Evolutionary conservation across 2,113 vertebrate genomes (phyloP), one percentile per base, ranked within the genome.

Genomic region (Perca schrenkii): DNA sequence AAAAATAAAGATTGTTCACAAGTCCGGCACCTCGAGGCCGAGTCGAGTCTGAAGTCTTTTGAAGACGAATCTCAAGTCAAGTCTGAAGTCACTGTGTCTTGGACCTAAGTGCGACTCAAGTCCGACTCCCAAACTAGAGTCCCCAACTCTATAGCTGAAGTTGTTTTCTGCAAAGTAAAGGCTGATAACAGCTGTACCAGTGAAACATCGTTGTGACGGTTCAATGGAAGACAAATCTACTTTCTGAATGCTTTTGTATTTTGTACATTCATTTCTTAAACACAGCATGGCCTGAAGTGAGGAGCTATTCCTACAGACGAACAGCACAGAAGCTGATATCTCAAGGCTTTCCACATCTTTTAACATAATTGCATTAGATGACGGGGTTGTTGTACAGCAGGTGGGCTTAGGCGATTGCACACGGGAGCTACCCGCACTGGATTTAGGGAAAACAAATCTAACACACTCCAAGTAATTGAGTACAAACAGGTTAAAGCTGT

Each of bases 401-500:
- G 58, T 36, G 85, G 63, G 40, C 40, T 64, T 58, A 62, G 19
- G 3, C 25, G 58, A 58, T 14, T 58, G n/a, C 31, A 57, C 13
- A 10, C 17, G 25, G 75, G 77, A 61, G 74, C 65, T 56, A 25
- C 34, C 19, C 60, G 43, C 49, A 15, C 52, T 28, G 36, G 53
- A 62, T 60, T 68, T 52, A 77, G 52, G 54, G 60, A 74, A 77
- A 80, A 63, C 70, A 68, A 86, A 81, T 84, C 65, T 64, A 82
- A 84, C 71, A 69, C 12, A 53, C 49, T 62, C 40, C 11, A 36
- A 62, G 63, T 85, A 85, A 81, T 71, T 79, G 60, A 79, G 56
- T 12, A 74, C 64, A 86, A 81, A 87, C 67, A 84, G 79, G 75
- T 74, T 61, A 74, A 74, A 28, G 22, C 84, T 62, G 63, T 87